Conservation (phyloP, 2,113 vertebrate species). For the Panurus biarmicus region DNA sequence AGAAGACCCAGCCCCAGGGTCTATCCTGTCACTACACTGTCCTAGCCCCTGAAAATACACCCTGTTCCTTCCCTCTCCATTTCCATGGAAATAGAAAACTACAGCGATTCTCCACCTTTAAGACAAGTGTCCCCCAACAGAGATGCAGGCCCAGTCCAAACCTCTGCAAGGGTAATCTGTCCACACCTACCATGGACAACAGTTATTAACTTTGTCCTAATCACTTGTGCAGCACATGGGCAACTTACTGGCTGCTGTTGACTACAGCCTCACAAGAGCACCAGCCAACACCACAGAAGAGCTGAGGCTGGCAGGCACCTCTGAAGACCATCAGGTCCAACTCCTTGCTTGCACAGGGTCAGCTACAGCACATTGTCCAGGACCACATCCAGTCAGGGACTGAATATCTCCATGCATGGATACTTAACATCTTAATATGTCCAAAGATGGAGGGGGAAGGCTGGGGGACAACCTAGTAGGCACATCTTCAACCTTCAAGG, state of each 20-base stretch:
- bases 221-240: neutral
- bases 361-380: neutral
- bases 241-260: neutral
- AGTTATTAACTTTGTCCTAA: neutral
- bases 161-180: neutral
- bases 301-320: neutral
- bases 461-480: neutral
- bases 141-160: neutral
- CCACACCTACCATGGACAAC: neutral
- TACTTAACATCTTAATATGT: neutral
- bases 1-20: neutral
- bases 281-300: neutral
- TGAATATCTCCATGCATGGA: neutral
- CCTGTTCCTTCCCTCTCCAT: fast-evolving
- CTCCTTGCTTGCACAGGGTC: neutral
- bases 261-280: neutral
- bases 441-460: neutral
- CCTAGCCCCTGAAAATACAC: neutral
- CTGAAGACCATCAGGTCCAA: neutral
- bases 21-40: neutral
- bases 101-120: neutral
- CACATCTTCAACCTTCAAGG: neutral
- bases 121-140: neutral
- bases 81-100: neutral
- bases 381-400: neutral